These are phyloP conservation scores for Rotaria magnacalcarata DNA, from an alignment of 2,888 invertebrate genomes.

Conservation along the genomic window DNA sequence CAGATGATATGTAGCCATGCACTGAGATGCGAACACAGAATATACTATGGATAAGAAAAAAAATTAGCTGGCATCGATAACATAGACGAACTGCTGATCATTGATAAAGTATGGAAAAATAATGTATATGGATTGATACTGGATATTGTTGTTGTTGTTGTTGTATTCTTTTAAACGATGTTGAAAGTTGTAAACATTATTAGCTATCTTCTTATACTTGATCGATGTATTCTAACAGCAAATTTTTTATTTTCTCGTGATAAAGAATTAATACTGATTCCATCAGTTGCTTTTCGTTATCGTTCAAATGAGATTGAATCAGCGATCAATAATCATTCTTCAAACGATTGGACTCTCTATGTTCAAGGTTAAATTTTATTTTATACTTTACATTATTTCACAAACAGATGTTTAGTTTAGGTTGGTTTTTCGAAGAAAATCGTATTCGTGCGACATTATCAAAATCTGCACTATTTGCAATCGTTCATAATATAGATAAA, in stretches of 20 bases:
- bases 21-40: too few species aligned
- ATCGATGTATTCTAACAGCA: background rate
- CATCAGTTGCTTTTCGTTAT: constrained; percentile 23
- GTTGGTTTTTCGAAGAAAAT: constrained; percentile 9
- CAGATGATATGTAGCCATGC: too few species aligned
- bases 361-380: background rate
- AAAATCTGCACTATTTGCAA: background rate
- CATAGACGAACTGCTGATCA: too few species aligned
- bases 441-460: background rate
- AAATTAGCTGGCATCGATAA: too few species aligned
- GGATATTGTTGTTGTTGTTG: too few species aligned
- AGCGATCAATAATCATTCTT: background rate
- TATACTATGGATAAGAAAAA: too few species aligned
- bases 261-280: background rate
- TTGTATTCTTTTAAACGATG: too few species aligned
- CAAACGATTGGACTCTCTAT: constrained; percentile 1
- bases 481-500: background rate
- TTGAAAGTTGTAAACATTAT: too few species aligned
- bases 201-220: background rate
- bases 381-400: background rate
- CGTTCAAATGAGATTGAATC: background rate
- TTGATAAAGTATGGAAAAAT: too few species aligned
- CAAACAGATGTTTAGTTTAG: background rate
- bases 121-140: too few species aligned
- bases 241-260: background rate